These are phyloP conservation scores for Pycnomerus fuliginosus DNA, from an alignment of 2,888 invertebrate genomes.

Conservation along the genomic window DNA sequence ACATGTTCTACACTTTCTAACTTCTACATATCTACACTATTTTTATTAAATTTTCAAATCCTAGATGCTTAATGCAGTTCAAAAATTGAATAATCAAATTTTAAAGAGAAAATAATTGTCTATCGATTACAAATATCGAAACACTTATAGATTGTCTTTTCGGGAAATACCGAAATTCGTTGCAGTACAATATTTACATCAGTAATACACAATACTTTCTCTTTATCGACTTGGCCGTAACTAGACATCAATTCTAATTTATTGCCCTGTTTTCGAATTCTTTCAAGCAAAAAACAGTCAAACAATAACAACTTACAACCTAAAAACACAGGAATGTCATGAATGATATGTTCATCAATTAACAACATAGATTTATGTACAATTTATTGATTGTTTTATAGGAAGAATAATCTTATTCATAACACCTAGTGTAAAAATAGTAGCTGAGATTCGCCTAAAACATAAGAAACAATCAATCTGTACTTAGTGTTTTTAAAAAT, in stretches of 20 bases:
- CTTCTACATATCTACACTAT: conserved; percentile 11
- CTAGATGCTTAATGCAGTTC: conserved; percentile 51
- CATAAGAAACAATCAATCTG: too few species aligned
- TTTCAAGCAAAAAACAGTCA: conserved; percentile 22
- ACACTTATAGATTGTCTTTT: conserved; percentile 43
- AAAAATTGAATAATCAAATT: conserved; percentile 34
- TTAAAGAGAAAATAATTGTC: conserved; percentile 28
- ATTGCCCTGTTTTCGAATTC: conserved; percentile 39
- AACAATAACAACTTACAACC: too few species aligned
- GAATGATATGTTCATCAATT: conserved; percentile 29
- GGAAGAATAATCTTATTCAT: conserved; percentile 25
- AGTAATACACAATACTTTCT: too few species aligned
- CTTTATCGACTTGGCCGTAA: too few species aligned
- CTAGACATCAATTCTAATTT: too few species aligned
- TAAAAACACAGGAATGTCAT: conserved; percentile 25
- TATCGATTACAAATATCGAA: conserved; percentile 29
- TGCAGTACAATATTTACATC: too few species aligned
- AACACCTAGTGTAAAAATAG: conserved; percentile 25
- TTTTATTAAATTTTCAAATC: conserved; percentile 46
- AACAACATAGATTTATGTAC: conserved; percentile 18
- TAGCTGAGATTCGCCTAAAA: conserved; percentile 14
- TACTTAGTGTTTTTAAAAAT: conserved; percentile 2
- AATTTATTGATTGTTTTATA: conserved; percentile 23
- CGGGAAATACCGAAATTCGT: conserved; percentile 40
- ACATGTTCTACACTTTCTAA: too few species aligned